phyloP scores from a whole-genome alignment of 2,113 vertebrate species.

The Poecilia latipinna region DNA sequence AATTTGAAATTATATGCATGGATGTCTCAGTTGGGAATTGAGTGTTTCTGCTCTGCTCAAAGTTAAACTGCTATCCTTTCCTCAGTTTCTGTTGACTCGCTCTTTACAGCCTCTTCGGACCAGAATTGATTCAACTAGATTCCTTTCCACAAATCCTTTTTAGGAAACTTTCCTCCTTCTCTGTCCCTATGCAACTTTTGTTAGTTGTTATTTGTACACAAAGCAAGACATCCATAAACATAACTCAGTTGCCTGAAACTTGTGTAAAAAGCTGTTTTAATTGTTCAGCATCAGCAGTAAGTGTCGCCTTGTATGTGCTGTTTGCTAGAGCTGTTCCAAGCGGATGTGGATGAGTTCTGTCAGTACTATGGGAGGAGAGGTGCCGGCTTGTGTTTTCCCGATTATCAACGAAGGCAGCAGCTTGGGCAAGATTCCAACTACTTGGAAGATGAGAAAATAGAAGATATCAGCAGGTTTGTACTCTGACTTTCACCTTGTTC shows the following conservation, averaged over 20 bases:
- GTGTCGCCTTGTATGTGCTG: constrained; percentile 71
- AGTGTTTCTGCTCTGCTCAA: too few relatives aligned
- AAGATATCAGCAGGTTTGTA: constrained; percentile 96
- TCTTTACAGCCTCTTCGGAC: constrained; percentile 48
- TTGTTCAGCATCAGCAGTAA: constrained; percentile 26
- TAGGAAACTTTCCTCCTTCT: constrained; percentile 17
- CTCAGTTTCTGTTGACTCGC: constrained; percentile 50
- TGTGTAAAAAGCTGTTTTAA: not conserved
- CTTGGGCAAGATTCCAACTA: constrained; percentile 95
- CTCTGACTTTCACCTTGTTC: constrained; percentile 78
- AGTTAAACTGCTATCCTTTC: too few relatives aligned
- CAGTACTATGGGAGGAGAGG: constrained; percentile 93
- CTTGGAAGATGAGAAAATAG: constrained; percentile 93
- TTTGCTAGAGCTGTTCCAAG: constrained; percentile 94
- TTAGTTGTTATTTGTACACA: not conserved
- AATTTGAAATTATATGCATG: too few relatives aligned
- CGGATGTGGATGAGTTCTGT: constrained; percentile 97
- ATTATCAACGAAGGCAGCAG: constrained; percentile 94
- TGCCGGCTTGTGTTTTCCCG: constrained; percentile 92
- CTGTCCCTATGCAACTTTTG: constrained; percentile 6
- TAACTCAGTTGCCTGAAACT: not conserved
- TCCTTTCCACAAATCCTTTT: constrained; percentile 25
- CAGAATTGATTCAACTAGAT: constrained; percentile 37
- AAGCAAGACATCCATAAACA: not conserved
- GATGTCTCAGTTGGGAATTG: too few relatives aligned